A percentile compares a stretch with the other conserved stretches of the same genome.
These are phyloP conservation scores for Peribatodes rhomboidaria DNA, from an alignment of 2,888 invertebrate genomes.

Conservation along the genomic window DNA sequence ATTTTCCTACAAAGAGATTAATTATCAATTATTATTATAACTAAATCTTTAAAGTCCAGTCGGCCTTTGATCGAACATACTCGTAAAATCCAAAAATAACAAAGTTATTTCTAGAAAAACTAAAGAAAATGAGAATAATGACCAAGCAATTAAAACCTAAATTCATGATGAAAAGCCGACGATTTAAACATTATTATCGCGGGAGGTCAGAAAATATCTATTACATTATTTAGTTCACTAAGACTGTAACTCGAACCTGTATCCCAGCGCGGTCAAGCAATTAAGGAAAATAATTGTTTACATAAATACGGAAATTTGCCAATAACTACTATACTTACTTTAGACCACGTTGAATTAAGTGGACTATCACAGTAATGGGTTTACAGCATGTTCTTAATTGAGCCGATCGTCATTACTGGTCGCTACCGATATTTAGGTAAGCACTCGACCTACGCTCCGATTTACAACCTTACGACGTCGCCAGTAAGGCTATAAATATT, in stretches of 20 bases:
- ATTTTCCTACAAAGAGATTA: too few relatives aligned
- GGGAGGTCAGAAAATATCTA: conserved; percentile 81
- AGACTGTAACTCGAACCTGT: conserved; percentile 69
- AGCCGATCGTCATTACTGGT: conserved; percentile 66
- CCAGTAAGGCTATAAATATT: conserved; percentile 41
- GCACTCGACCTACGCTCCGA: conserved; percentile 20
- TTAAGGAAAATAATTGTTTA: conserved; percentile 82
- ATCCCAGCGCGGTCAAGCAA: conserved; percentile 66
- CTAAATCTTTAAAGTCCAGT: too few relatives aligned
- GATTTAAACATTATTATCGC: conserved; percentile 65
- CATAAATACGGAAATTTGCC: conserved; percentile 74
- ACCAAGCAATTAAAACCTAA: conserved; percentile 28
- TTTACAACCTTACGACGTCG: conserved; percentile 40
- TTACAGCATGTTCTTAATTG: conserved; percentile 69
- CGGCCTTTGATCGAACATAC: neutral
- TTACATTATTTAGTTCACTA: conserved; percentile 83
- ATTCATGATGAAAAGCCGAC: conserved; percentile 56
- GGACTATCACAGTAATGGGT: conserved; percentile 79
- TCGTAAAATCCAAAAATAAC: neutral
- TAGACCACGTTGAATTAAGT: conserved; percentile 72
- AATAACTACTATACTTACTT: conserved; percentile 76
- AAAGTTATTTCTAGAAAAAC: neutral
- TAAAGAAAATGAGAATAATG: conserved; percentile 14
- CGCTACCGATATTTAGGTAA: conserved; percentile 38
- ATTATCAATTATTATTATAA: too few relatives aligned